A percentile compares a stretch with the other conserved stretches of the same genome.
phyloP scores from a whole-genome alignment of 2,113 vertebrate genomes.

The Pterocles burchelli region DNA sequence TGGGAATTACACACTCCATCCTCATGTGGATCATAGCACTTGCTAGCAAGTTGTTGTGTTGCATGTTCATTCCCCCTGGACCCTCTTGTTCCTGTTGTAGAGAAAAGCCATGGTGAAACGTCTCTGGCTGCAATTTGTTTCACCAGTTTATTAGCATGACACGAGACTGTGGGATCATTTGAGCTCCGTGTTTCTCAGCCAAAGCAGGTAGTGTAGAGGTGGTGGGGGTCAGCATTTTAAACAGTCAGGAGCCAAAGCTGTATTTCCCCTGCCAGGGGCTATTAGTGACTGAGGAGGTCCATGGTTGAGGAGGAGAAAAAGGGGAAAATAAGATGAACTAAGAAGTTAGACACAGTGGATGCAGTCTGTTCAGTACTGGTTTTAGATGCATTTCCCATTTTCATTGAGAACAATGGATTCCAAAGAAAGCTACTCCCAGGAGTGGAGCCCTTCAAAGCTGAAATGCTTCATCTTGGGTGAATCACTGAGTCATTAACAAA shows the following conservation, averaged over 20 bases:
- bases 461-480: neutral
- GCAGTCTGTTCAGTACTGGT: neutral
- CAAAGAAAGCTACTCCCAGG: conserved; percentile 30
- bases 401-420: conserved; percentile 10
- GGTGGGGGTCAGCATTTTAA: neutral
- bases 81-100: neutral
- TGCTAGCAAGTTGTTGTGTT: neutral
- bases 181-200: neutral
- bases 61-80: neutral
- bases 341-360: neutral
- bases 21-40: accelerated
- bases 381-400: neutral
- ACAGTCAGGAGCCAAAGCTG: neutral
- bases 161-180: too few relatives aligned
- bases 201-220: neutral
- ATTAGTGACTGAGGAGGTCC: neutral
- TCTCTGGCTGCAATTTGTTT: neutral
- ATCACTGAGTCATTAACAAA: conserved; percentile 46
- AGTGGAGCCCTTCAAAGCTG: conserved; percentile 1
- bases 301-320: neutral
- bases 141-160: neutral
- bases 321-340: neutral
- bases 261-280: neutral
- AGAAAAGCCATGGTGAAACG: neutral
- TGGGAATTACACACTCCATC: neutral